These are phyloP conservation scores for Cephus cinctus DNA, from an alignment of 1,140 invertebrate species.

Conservation along the genomic window DNA sequence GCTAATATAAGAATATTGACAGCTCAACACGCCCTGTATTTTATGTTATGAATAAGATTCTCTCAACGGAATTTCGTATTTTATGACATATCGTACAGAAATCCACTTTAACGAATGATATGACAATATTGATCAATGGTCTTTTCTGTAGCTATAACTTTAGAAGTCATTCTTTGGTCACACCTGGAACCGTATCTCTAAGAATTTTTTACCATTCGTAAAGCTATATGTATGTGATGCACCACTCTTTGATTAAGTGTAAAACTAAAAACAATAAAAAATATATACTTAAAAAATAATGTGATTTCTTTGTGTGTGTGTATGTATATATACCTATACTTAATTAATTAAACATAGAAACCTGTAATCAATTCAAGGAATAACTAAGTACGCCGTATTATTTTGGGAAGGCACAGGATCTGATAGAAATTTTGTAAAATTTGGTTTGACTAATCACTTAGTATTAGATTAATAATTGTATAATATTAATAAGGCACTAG, in stretches of 20 bases:
- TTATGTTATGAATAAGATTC: no score
- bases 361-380: conserved; percentile 4
- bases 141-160: neutral
- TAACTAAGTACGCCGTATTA: conserved; percentile 27
- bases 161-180: conserved; percentile 29
- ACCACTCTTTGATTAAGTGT: conserved; percentile 19
- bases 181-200: conserved; percentile 16
- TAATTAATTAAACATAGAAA: neutral
- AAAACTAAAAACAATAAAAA: conserved; percentile 13
- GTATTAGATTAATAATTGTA: neutral
- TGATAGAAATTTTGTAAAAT: conserved; percentile 20
- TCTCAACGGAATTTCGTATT: no score
- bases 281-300: conserved; percentile 24
- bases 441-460: conserved; percentile 15
- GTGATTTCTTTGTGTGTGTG: no score
- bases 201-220: conserved; percentile 6
- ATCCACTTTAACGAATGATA: no score
- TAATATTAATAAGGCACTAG: conserved; percentile 25
- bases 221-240: conserved; percentile 6
- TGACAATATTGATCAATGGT: neutral
- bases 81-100: no score
- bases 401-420: neutral
- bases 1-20: neutral
- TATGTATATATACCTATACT: conserved; percentile 20
- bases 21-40: neutral